Conservation (phyloP, 2,888 invertebrate genomes). For the Trachelus stipa region DNA sequence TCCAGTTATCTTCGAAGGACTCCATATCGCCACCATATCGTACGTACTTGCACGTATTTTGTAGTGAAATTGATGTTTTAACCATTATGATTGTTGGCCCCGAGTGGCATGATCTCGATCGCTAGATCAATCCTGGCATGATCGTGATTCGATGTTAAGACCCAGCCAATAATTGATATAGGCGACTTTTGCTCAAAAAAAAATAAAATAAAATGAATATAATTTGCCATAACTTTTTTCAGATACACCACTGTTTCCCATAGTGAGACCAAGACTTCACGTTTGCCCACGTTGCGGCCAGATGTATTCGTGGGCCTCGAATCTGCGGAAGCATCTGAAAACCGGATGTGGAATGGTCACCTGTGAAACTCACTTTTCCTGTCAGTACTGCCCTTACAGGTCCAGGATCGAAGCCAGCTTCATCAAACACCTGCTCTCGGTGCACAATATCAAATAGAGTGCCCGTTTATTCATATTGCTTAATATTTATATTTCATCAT, state of each 20-base stretch:
- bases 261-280: slow-evolving; percentile 62
- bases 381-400: slow-evolving; percentile 66
- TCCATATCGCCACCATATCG: not conserved
- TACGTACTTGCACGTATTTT: not conserved
- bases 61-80: not conserved
- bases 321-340: slow-evolving; percentile 63
- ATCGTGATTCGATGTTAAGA: not conserved
- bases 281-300: slow-evolving; percentile 65
- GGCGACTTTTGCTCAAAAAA: not conserved
- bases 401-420: slow-evolving; percentile 65
- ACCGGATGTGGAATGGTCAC: slow-evolving; percentile 65
- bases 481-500: not conserved
- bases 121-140: not conserved
- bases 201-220: not conserved
- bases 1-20: not conserved
- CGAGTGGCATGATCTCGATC: not conserved
- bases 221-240: slow-evolving; percentile 39
- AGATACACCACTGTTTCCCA: slow-evolving; percentile 63
- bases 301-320: slow-evolving; percentile 66
- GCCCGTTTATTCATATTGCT: not conserved
- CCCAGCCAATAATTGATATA: not conserved
- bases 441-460: slow-evolving; percentile 63
- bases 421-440: slow-evolving; percentile 62
- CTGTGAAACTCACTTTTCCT: slow-evolving; percentile 66
- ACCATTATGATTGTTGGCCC: not conserved